Conservation (phyloP, 2,113 vertebrate genomes). For the Thymallus thymallus region DNA sequence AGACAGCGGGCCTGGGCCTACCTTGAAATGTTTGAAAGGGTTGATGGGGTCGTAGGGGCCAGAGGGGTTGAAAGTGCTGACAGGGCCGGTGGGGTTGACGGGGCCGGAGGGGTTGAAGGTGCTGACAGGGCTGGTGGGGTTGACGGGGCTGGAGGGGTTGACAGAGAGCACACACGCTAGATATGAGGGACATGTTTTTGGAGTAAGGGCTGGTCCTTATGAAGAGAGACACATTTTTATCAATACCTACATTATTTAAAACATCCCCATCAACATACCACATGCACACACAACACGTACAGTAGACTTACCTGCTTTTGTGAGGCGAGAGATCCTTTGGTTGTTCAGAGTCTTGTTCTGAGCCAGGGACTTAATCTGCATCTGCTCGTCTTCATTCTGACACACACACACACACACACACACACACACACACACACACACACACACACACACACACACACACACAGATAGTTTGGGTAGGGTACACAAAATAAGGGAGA, state of each 20-base stretch:
- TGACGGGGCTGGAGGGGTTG: not conserved
- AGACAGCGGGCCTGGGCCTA: conserved; percentile 30
- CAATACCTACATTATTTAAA: not conserved
- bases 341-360: not conserved
- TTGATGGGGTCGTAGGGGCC: too few species aligned
- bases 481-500: too few species aligned
- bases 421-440: too few species aligned
- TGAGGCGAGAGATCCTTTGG: not conserved
- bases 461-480: too few species aligned
- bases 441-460: too few species aligned
- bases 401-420: not conserved
- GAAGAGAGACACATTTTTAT: conserved; percentile 5
- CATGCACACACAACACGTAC: not conserved
- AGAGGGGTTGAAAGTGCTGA: too few species aligned
- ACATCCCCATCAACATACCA: not conserved
- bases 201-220: conserved; percentile 44
- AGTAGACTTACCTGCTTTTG: too few species aligned
- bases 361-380: conserved; percentile 8
- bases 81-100: too few species aligned
- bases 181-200: conserved; percentile 55
- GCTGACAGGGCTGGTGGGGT: not conserved
- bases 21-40: conserved; percentile 31
- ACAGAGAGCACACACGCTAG: conserved; percentile 51
- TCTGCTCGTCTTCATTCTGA: not conserved
- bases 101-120: too few species aligned